A percentile compares a stretch with the other conserved stretches of the same genome.
These are phyloP conservation scores for Brachionus rotundiformis DNA, from an alignment of 1,140 invertebrate genomes.

Conservation along the genomic window DNA sequence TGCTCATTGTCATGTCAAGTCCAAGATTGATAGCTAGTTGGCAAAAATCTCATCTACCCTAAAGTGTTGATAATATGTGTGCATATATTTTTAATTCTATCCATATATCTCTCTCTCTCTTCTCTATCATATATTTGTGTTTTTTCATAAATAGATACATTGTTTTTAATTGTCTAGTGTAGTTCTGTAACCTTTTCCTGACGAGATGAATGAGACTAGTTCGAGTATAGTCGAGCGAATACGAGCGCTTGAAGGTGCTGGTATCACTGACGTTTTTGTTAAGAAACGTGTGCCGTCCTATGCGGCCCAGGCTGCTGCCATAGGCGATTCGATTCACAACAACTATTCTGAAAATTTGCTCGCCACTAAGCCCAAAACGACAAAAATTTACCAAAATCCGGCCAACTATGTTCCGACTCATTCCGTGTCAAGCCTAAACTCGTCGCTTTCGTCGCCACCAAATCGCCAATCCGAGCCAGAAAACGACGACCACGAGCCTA, in stretches of 20 bases:
- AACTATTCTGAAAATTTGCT: neutral
- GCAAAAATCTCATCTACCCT: neutral
- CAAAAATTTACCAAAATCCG: constrained; percentile 37
- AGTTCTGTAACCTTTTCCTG: constrained; percentile 13
- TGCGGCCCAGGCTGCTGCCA: neutral
- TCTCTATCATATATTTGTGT: neutral
- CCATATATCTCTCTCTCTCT: neutral
- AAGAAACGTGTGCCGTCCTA: constrained; percentile 41
- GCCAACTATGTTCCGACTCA: neutral
- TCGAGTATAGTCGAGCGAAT: constrained; percentile 45
- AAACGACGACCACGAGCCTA: neutral
- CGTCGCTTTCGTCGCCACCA: neutral
- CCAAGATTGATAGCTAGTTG: neutral
- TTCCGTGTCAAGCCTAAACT: constrained; percentile 10
- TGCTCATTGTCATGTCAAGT: neutral
- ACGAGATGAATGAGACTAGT: constrained; percentile 9
- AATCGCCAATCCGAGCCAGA: neutral
- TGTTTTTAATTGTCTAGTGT: constrained; percentile 1
- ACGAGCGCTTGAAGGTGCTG: constrained; percentile 45
- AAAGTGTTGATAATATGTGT: neutral
- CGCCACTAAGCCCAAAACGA: neutral
- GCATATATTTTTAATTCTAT: neutral
- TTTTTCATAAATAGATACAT: neutral
- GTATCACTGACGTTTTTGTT: constrained; percentile 46
- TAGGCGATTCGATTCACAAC: neutral